Evolutionary conservation across 2,888 invertebrate genomes (phyloP).

Genomic region (Acronicta psi): DNA sequence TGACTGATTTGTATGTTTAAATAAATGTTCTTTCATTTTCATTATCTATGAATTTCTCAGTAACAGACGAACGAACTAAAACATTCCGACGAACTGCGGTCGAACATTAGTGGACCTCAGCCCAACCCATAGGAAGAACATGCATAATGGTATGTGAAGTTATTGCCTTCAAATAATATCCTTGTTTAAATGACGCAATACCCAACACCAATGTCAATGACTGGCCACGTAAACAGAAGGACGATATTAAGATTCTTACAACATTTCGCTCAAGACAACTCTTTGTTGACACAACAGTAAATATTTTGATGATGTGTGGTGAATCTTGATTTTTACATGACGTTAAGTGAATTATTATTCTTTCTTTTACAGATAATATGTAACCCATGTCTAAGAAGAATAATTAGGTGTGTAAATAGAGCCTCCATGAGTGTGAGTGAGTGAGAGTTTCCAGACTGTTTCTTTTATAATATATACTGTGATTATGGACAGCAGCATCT

Average conservation of each 20-base stretch:
- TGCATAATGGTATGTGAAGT: not conserved
- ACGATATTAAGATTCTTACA: constrained; percentile 27
- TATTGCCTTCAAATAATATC: constrained; percentile 13
- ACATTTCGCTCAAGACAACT: constrained; percentile 10
- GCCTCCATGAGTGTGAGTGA: no score
- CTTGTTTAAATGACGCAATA: constrained; percentile 16
- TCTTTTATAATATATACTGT: no score
- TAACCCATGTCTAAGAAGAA: no score
- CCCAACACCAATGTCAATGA: constrained; percentile 28
- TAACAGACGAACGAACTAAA: no score
- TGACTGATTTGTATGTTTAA: no score
- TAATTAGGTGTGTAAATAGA: no score
- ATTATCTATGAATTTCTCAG: no score
- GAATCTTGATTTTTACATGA: constrained; percentile 3
- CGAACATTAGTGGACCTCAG: no score
- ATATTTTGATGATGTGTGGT: not conserved
- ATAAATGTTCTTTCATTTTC: no score
- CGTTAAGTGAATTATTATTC: not conserved
- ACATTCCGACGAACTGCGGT: no score
- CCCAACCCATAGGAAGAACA: not conserved
- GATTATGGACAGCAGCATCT: no score
- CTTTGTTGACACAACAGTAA: constrained; percentile 13
- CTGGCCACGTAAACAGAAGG: constrained; percentile 22
- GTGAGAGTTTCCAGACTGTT: no score
- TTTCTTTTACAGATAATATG: not conserved